phyloP scores from a whole-genome alignment of 2,797 vertebrate genomes.

The Dallia pectoralis region DNA sequence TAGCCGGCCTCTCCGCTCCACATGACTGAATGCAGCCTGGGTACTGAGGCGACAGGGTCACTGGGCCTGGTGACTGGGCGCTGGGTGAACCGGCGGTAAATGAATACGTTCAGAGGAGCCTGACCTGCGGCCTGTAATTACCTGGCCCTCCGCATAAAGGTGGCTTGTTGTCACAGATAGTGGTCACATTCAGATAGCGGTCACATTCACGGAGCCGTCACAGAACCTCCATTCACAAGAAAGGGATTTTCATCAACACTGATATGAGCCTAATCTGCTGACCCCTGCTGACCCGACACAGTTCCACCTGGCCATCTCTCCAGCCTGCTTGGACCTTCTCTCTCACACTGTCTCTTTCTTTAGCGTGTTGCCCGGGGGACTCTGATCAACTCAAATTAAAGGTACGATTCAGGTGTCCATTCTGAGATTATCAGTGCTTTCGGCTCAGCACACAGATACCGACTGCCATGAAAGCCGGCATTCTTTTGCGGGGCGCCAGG shows the following conservation, averaged over 20 bases:
- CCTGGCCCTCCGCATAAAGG: conserved; percentile 70
- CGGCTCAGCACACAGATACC: conserved; percentile 13
- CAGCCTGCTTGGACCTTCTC: background rate
- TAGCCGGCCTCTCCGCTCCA: conserved; percentile 18
- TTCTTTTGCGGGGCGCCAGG: conserved; percentile 20
- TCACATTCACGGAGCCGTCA: conserved; percentile 66
- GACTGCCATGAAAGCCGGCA: conserved; percentile 18
- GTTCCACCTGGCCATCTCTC: conserved; percentile 38
- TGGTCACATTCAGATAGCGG: conserved; percentile 67
- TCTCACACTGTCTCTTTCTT: conserved; percentile 18
- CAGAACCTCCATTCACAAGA: conserved; percentile 45
- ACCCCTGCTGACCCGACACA: conserved; percentile 45
- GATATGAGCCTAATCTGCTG: conserved; percentile 40
- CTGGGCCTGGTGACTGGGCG: conserved; percentile 24
- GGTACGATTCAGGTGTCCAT: conserved; percentile 33
- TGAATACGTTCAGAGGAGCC: conserved; percentile 71
- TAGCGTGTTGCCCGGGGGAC: background rate
- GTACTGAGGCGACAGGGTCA: conserved; percentile 53
- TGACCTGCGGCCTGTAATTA: conserved; percentile 80
- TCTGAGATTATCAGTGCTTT: conserved; percentile 13
- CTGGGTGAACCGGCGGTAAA: conserved; percentile 56
- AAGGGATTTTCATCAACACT: conserved; percentile 47
- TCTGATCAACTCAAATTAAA: conserved; percentile 16
- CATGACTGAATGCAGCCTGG: conserved; percentile 49
- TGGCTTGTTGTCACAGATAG: conserved; percentile 71